A percentile compares a stretch with the other conserved stretches of the same genome.
phyloP scores from a whole-genome alignment of 2,797 vertebrate species.

The Eptatretus atami region DNA sequence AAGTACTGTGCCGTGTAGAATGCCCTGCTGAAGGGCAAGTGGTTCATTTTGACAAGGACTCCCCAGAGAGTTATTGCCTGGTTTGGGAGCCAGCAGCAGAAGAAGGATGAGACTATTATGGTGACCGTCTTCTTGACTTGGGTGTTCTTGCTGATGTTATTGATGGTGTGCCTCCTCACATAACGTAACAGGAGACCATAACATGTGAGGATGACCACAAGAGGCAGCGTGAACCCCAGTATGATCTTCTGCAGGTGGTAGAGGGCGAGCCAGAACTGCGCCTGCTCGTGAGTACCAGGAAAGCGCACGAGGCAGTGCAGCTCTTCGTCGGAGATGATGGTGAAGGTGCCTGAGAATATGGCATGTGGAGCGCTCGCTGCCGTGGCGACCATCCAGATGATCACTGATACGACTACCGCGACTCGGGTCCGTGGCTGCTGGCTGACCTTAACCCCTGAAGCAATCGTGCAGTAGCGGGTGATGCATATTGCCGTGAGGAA shows the following conservation, averaged over 20 bases:
- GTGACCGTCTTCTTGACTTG: constrained; percentile 68
- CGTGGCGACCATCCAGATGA: constrained; percentile 37
- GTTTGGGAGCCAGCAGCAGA: constrained; percentile 83
- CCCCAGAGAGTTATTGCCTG: constrained; percentile 71
- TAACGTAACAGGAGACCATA: constrained; percentile 53
- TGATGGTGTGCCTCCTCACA: constrained; percentile 27
- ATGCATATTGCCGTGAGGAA: constrained; percentile 83
- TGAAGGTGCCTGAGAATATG: constrained; percentile 41
- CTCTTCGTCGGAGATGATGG: constrained; percentile 35
- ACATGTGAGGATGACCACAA: constrained; percentile 35
- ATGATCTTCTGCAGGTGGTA: constrained; percentile 70
- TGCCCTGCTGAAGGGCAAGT: constrained; percentile 41
- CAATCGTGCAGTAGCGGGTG: constrained; percentile 44
- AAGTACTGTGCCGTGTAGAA: constrained; percentile 67
- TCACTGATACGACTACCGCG: constrained; percentile 22
- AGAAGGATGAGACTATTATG: constrained; percentile 65
- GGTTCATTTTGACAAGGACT: constrained; percentile 60
- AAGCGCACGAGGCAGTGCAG: constrained; percentile 48
- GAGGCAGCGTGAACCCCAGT: constrained; percentile 41
- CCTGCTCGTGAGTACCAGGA: constrained; percentile 24
- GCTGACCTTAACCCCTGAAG: constrained; percentile 34
- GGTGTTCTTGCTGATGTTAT: constrained; percentile 33
- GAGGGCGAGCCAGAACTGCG: constrained; percentile 55
- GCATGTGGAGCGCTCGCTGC: constrained; percentile 45
- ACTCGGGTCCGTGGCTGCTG: constrained; percentile 16